Evolutionary conservation across 1,140 invertebrate genomes (phyloP).

Genomic region (Trachymyrmex cornetzi): DNA sequence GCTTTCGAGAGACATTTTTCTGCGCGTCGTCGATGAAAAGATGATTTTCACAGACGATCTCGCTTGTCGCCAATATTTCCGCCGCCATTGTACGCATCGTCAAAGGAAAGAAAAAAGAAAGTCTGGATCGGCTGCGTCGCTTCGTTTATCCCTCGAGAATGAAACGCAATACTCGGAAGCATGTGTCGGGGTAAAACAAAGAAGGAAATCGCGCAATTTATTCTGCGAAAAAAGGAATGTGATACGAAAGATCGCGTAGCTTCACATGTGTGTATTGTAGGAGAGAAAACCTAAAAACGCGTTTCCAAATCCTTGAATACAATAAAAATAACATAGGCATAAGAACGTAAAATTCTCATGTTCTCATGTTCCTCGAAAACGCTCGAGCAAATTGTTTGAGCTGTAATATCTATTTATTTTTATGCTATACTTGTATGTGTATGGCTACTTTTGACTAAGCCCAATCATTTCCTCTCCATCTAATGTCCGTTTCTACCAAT

Average conservation of each 20-base stretch:
- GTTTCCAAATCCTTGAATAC: conserved; percentile 25
- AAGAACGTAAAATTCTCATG: conserved; percentile 27
- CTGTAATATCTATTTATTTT: conserved; percentile 8
- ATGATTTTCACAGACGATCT: conserved; percentile 45
- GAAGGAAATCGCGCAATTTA: conserved; percentile 78
- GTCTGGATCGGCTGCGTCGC: conserved; percentile 35
- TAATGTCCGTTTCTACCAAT: no score
- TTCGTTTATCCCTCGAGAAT: conserved; percentile 47
- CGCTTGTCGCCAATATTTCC: conserved; percentile 19
- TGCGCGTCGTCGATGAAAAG: conserved; percentile 3
- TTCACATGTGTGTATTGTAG: conserved; percentile 31
- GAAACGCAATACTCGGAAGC: conserved; percentile 64
- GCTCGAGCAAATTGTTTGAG: neutral
- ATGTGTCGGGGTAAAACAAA: conserved; percentile 50
- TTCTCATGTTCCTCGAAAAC: neutral
- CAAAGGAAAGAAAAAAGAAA: conserved; percentile 54
- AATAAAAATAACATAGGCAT: conserved; percentile 23
- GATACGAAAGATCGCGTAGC: conserved; percentile 25
- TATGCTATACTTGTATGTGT: neutral
- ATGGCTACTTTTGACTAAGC: neutral
- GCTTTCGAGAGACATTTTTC: conserved; percentile 16
- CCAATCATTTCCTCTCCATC: neutral
- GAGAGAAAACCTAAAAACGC: conserved; percentile 21
- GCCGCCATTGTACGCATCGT: neutral
- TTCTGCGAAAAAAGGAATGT: conserved; percentile 61